Evolutionary conservation across 2,888 invertebrate genomes (phyloP), one percentile per base, ranked within the genome.

Genomic region (Brassicogethes aeneus): DNA sequence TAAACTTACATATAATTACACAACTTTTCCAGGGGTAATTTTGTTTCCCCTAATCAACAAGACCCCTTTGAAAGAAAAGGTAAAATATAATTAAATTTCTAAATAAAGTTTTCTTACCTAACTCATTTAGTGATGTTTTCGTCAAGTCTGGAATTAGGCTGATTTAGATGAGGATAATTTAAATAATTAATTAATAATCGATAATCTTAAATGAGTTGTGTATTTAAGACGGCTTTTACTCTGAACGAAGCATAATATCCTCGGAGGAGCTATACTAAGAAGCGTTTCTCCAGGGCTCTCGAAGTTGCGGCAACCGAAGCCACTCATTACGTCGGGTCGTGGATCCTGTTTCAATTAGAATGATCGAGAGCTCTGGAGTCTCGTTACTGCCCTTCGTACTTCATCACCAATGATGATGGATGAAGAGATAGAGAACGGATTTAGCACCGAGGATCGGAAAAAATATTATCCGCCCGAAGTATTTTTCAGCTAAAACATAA

Each of bases 271-370:
- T 56, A 60, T 62, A 59, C 54, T 52, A 55, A 57, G 61, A 47
- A 57, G 51, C 54, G 49, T 49, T 43, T 43, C 51, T 50, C 53
- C 44, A 51, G 52, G 53, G 14, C 12, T 8, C 50, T 51, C 48
- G 47, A 47, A 46, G 43, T 44, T 42, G 37, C 44, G 46, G 44
- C 47, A 53, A 53, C 56, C 54, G 56, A 46, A 58, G 55, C 55
- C 61, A 51, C 59, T 64, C 64, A 62, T 64, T 64, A 58, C 48
- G 50, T 43, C 50, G 54, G 56, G 55, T 57, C 56, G 56, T 53
- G 61, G 57, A 61, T 67, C 64, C 58, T 56, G 62, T 67, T 68
- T 68, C 68, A 66, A 66, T 67, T 67, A 68, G 63, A 63, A 62
- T 65, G 66, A 66, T 67, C 61, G 66, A 66, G 64, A 65, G 63